These are phyloP conservation scores for Chelon labrosus DNA, from an alignment of 2,797 vertebrate species.

Conservation along the genomic window DNA sequence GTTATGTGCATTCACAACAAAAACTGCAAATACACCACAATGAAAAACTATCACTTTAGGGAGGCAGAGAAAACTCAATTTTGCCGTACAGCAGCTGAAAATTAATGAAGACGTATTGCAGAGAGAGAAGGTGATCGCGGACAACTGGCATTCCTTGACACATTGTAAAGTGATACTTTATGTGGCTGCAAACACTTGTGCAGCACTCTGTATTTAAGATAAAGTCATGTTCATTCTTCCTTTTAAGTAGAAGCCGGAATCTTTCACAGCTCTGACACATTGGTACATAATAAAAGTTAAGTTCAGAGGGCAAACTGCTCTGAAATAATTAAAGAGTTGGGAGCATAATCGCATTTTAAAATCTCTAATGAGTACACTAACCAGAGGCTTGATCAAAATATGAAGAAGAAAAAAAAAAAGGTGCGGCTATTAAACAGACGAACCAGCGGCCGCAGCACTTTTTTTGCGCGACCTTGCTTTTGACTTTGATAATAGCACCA, in stretches of 20 bases:
- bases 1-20: background rate
- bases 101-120: too few species aligned
- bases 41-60: background rate
- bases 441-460: background rate
- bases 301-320: background rate
- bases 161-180: too few species aligned
- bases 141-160: too few species aligned
- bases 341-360: background rate
- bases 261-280: background rate
- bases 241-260: background rate
- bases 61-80: background rate
- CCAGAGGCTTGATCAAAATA: slow-evolving; percentile 2
- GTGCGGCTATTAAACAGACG: slow-evolving; percentile 1
- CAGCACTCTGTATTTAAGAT: background rate
- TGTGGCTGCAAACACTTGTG: too few species aligned
- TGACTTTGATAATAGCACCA: slow-evolving; percentile 27
- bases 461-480: slow-evolving; percentile 17
- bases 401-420: background rate
- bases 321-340: background rate
- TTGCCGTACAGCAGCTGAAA: background rate
- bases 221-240: background rate
- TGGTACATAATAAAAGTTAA: background rate
- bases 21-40: background rate
- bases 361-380: background rate
- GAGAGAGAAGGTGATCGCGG: too few species aligned